Conservation (phyloP, 2,888 invertebrate genomes). For the Polyploca ridens region DNA sequence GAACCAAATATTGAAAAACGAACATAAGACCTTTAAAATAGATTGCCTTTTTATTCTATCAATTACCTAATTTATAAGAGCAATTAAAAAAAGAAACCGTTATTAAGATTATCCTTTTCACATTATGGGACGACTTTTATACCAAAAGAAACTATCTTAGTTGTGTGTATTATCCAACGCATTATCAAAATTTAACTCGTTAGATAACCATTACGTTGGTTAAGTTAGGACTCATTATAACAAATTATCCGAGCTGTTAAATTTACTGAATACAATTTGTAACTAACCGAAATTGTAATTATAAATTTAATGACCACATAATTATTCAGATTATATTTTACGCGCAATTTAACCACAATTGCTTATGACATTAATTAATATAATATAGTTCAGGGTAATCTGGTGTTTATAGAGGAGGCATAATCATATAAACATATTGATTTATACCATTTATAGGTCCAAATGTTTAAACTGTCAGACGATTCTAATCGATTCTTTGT, state of each 20-base stretch:
- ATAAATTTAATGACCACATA: constrained; percentile 5
- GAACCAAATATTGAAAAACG: too few species aligned
- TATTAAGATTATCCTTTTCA: too few species aligned
- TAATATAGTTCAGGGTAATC: too few species aligned
- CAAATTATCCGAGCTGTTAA: neutral
- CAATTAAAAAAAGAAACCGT: too few species aligned
- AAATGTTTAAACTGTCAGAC: too few species aligned
- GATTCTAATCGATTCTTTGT: too few species aligned
- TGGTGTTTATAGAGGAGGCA: too few species aligned
- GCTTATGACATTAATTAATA: neutral
- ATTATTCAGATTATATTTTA: neutral
- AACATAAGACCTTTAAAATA: too few species aligned
- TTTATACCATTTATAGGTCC: too few species aligned
- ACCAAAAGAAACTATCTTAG: neutral
- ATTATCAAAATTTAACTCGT: neutral
- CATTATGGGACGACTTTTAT: neutral
- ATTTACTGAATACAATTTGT: neutral
- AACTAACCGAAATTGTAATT: neutral
- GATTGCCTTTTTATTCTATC: too few species aligned
- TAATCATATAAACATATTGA: too few species aligned
- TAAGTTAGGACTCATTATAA: neutral
- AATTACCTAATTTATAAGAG: neutral
- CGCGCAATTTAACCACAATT: neutral
- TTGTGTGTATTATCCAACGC: too few species aligned
- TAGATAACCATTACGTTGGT: neutral